Evolutionary conservation across 2,113 vertebrate genomes (phyloP).

Genomic region (Naja naja): DNA sequence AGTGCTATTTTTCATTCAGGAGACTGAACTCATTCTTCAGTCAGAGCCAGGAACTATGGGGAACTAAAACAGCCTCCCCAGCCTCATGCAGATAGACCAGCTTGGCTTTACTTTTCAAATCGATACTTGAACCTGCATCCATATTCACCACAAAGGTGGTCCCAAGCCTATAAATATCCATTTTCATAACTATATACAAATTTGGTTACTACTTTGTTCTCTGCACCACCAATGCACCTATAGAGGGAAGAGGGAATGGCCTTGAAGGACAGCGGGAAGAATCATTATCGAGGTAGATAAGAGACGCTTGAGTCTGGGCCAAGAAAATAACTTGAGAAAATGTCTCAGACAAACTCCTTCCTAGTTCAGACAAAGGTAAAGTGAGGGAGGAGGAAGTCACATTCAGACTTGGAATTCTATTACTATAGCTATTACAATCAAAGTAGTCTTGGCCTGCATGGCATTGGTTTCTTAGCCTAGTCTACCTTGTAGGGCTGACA

Average conservation of each 20-base stretch:
- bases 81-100: background rate
- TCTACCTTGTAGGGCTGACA: background rate
- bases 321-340: background rate
- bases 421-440: background rate
- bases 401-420: background rate
- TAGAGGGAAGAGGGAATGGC: background rate
- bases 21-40: too few relatives aligned
- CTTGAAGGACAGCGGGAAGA: background rate
- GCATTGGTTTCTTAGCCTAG: background rate
- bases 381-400: background rate
- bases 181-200: background rate
- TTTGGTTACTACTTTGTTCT: background rate
- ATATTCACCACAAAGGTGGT: background rate
- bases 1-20: background rate
- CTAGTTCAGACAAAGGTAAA: background rate
- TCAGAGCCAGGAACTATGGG: background rate
- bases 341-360: background rate
- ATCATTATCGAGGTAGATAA: background rate
- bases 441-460: background rate
- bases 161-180: background rate
- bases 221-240: background rate
- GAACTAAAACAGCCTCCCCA: background rate
- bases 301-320: background rate
- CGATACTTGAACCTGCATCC: too few relatives aligned
- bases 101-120: background rate